Percentiles rank a stretch among this genome's conserved stretches.
Evolutionary conservation across 2,797 vertebrate species (phyloP).

Genomic region (Okamejei kenojei): DNA sequence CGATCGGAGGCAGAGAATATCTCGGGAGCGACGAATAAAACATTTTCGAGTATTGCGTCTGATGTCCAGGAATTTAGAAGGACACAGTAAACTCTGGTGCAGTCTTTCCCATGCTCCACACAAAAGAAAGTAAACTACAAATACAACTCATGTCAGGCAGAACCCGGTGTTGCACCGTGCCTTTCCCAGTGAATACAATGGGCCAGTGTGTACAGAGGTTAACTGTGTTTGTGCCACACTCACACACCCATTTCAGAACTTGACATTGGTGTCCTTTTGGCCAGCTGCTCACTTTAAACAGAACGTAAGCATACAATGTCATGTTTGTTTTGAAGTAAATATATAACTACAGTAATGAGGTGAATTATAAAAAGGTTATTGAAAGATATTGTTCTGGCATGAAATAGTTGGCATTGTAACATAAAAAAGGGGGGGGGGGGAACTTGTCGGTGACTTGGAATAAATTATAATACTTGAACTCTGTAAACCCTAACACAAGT

Average conservation of each 20-base stretch:
- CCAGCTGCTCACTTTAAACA: constrained; percentile 31
- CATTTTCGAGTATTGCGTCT: neutral
- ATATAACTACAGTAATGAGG: constrained; percentile 34
- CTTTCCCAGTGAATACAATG: constrained; percentile 30
- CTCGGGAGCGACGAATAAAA: neutral
- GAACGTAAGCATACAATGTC: constrained; percentile 28
- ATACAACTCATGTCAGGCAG: constrained; percentile 26
- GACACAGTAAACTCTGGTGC: neutral
- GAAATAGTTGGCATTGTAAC: neutral
- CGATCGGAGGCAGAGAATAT: neutral
- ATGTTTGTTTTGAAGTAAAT: constrained; percentile 38
- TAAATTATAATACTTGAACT: constrained; percentile 27
- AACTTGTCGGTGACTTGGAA: neutral
- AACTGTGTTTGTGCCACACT: neutral
- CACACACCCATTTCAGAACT: constrained; percentile 35
- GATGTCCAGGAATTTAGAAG: constrained; percentile 26
- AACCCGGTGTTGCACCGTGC: neutral
- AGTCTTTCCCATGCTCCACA: constrained; percentile 8
- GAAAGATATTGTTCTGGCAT: constrained; percentile 28
- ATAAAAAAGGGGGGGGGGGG: too few relatives aligned
- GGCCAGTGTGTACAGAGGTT: constrained; percentile 10
- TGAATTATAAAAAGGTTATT: constrained; percentile 35
- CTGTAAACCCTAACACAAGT: neutral
- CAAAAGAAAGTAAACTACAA: constrained; percentile 28
- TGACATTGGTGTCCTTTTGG: constrained; percentile 29